Evolutionary conservation across 2,888 invertebrate species (phyloP), one percentile per base, ranked within the genome.

Genomic region (Ornithoptera priamus): DNA sequence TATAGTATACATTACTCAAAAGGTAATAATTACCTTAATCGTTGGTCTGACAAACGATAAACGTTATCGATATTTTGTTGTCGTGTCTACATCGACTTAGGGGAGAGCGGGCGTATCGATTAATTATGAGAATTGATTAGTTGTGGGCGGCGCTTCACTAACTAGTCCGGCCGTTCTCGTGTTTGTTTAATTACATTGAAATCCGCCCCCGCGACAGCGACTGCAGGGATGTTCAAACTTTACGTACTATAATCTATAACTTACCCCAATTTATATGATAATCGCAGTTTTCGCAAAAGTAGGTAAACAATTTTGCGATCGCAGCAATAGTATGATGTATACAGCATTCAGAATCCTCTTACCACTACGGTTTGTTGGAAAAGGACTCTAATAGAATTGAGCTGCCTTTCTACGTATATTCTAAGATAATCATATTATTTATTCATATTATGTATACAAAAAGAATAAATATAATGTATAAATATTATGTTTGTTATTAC

Each of bases 61-160:
- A 71, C 71, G 75, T 81, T 82, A 83, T 84, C 83, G 82, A 85
- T 85, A 82, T 85, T 83, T 76, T 76, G 77, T 79, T 74, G 77
- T 74, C 72, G 68, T 72, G 71, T 62, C 67, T 68, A 70, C 70
- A 68, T 68, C 68, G 67, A 58, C 71, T 73, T 53, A 53, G 72
- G 65, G 66, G 60, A 66, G 72, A 68, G 70, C 74, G 74, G 73
- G 78, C 71, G 75, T 77, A 82, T 81, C 85, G 85, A 88, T 89
- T 88, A 86, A 88, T 89, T 87, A 88, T 81, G 76, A 79, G 85
- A 87, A 86, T 88, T 86, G 87, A 88, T 89, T 86, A 86, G 85
- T 75, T 75, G 78, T 81, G 80, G 90, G 91, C 86, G 88, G 82
- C 81, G 78, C 76, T 70, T 69, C 74, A 77, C 79, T 87, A 86